Evolutionary conservation across 2,797 vertebrate genomes (phyloP).

Genomic region (Capromys pilorides): DNA sequence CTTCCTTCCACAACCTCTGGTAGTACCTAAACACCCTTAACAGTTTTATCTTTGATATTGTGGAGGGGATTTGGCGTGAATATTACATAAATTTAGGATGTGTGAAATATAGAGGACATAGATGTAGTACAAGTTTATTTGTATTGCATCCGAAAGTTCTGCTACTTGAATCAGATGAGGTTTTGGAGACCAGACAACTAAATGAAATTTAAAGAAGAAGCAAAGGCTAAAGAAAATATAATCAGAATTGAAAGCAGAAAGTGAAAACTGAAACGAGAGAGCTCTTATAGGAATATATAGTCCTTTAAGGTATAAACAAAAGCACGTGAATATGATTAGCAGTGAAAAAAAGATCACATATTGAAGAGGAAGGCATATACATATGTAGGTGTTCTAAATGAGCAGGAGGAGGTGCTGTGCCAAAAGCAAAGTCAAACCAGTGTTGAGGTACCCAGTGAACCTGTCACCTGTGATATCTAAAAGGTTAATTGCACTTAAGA

Average conservation of each 20-base stretch:
- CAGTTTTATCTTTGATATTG: neutral
- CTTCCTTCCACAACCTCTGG: neutral
- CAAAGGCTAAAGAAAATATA: neutral
- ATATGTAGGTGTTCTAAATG: neutral
- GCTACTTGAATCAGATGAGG: neutral
- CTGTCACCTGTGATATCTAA: neutral
- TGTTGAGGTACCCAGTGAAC: accelerated
- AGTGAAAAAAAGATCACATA: neutral
- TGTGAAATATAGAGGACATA: neutral
- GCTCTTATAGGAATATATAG: neutral
- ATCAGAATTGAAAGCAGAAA: neutral
- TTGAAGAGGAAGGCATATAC: neutral
- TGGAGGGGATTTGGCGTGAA: neutral
- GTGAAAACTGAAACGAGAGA: neutral
- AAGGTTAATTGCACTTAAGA: accelerated
- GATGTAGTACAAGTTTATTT: neutral
- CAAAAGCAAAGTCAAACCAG: neutral
- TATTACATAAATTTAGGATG: neutral
- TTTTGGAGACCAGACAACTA: neutral
- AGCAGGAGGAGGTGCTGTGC: neutral
- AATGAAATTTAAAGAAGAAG: neutral
- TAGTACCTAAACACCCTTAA: neutral
- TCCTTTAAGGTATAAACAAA: neutral
- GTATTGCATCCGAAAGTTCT: neutral
- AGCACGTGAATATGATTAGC: neutral